Conservation (phyloP, 2,113 vertebrate species). For the Ranitomeya variabilis region DNA sequence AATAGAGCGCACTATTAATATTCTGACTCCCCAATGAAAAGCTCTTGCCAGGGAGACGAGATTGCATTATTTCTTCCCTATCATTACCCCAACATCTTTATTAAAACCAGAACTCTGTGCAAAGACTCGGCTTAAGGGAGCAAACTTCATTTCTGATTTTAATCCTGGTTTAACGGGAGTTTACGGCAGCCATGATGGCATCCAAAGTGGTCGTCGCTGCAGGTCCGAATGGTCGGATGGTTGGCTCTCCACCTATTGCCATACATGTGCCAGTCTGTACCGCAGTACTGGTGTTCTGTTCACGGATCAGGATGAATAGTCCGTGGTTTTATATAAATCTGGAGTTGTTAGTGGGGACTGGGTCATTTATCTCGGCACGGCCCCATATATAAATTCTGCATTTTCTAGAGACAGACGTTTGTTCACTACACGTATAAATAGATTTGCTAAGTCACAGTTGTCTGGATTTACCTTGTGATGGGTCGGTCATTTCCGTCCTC, state of each 20-base stretch:
- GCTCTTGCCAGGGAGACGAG: neutral
- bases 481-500: neutral
- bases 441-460: neutral
- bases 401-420: neutral
- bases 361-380: too few relatives aligned
- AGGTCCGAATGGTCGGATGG: too few relatives aligned
- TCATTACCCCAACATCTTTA: constrained; percentile 8
- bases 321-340: neutral
- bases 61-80: neutral
- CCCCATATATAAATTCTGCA: neutral
- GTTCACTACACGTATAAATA: neutral
- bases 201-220: neutral
- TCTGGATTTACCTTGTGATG: neutral
- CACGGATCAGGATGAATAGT: neutral
- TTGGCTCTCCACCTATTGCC: too few relatives aligned
- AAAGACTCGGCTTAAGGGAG: neutral
- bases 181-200: too few relatives aligned
- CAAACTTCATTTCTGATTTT: too few relatives aligned
- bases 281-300: neutral
- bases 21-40: neutral
- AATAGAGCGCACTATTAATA: constrained; percentile 15
- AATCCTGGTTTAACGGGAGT: too few relatives aligned
- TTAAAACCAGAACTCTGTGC: neutral
- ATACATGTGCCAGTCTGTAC: neutral
- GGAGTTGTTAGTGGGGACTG: neutral